Evolutionary conservation across 2,888 invertebrate genomes (phyloP), one percentile per base, ranked within the genome.

Genomic region (Mythimna ferrago): DNA sequence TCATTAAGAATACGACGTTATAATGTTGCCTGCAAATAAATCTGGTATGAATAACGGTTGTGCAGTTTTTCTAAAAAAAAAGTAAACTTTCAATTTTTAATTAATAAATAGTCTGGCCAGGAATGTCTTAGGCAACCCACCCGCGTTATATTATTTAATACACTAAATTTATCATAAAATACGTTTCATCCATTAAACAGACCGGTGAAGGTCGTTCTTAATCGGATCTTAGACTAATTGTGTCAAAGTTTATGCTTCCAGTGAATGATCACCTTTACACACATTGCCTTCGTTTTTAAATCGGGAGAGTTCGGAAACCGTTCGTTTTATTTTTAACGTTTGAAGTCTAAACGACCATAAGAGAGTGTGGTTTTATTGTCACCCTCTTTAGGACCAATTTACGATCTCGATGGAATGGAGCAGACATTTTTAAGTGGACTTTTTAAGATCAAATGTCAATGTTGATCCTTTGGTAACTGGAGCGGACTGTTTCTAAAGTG

Each of bases 381-480:
- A 58, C 54, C 61, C 73, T 66, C 70, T 80, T 81, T 76, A 73
- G 19, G 56, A 69, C 19, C 60, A 82, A 83, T 84, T 79, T 74
- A 79, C 73, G 66, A 53, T 75, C 65, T 73, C 62, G 56, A 57
- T 71, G 66, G 71, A 74, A 82, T 58, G 60, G 58, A 53, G n/a
- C 44, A 48, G 74, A 75, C 80, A 68, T 70, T 81, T 81, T 76
- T 75, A 72, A 73, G 69, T 73, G 64, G 54, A 61, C 68, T 62
- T 74, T 81, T 73, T 65, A 61, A 71, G 66, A 60, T 53, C 57
- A 32, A 26, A 63, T 66, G 21, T 62, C 69, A 60, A 72, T 77
- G 48, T 70, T 70, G 57, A 56, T 64, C 63, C 73, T 71, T 68
- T 16, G 19, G 32, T 26, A 53, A 60, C 35, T 19, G 58, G n/a